Evolutionary conservation across 2,113 vertebrate species (phyloP).

Genomic region (Rutilus rutilus): DNA sequence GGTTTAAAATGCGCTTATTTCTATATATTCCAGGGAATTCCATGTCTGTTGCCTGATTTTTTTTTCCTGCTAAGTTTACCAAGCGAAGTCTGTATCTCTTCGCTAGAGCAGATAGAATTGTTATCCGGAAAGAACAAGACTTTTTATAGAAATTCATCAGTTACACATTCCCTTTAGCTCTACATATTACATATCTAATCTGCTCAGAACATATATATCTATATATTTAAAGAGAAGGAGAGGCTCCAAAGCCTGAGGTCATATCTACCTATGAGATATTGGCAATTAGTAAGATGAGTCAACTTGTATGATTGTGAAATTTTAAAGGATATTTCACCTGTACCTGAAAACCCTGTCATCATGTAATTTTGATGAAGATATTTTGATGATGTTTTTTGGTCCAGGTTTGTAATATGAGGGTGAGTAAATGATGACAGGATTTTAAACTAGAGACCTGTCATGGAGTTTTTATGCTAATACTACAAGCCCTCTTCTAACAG

Average conservation of each 20-base stretch:
- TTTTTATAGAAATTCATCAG: not conserved
- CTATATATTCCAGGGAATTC: not conserved
- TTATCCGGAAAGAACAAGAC: not conserved
- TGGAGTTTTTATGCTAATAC: not conserved
- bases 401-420: not conserved
- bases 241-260: not conserved
- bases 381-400: not conserved
- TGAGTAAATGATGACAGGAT: not conserved
- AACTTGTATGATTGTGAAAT: not conserved
- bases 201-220: not conserved
- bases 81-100: not conserved
- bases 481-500: not conserved
- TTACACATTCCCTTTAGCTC: not conserved
- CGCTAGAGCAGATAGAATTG: not conserved
- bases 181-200: not conserved
- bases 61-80: not conserved
- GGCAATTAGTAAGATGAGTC: not conserved
- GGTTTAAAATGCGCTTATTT: not conserved
- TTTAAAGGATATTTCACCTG: not conserved
- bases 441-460: not conserved
- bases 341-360: not conserved
- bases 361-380: not conserved
- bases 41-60: not conserved
- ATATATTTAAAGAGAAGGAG: not conserved
- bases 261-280: conserved; percentile 5